Evolutionary conservation across 1,140 invertebrate species (phyloP).

Genomic region (Lerema accius): DNA sequence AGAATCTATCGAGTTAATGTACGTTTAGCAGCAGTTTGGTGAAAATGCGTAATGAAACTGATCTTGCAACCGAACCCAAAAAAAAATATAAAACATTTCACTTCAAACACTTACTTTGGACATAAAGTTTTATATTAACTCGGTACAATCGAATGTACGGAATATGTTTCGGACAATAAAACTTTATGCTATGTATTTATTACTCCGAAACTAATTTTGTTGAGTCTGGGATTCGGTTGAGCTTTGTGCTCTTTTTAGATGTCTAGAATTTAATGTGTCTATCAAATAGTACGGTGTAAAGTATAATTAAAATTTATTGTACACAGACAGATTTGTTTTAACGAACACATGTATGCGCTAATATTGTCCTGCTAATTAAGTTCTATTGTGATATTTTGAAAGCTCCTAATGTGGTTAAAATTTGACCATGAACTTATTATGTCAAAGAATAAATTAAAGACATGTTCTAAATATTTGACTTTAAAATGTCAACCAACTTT

Average conservation of each 20-base stretch:
- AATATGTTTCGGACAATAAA: slow-evolving; percentile 9
- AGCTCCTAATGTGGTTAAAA: no score
- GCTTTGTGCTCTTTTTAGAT: neutral
- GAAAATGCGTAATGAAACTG: neutral
- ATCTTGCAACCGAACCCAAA: neutral
- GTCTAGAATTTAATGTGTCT: neutral
- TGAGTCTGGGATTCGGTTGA: neutral
- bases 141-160: neutral
- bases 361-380: no score
- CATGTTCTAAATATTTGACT: no score
- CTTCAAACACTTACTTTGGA: neutral
- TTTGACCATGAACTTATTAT: no score
- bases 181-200: slow-evolving; percentile 10
- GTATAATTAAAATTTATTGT: neutral
- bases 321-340: neutral
- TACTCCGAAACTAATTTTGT: neutral
- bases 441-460: no score
- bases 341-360: no score
- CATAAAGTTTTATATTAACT: slow-evolving; percentile 5
- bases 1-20: no score
- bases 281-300: neutral
- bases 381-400: no score
- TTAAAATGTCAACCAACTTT: no score
- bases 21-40: no score
- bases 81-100: neutral